Evolutionary conservation across 1,140 invertebrate species (phyloP), one percentile per base, ranked within the genome.

Genomic region (Homalodisca vitripennis): DNA sequence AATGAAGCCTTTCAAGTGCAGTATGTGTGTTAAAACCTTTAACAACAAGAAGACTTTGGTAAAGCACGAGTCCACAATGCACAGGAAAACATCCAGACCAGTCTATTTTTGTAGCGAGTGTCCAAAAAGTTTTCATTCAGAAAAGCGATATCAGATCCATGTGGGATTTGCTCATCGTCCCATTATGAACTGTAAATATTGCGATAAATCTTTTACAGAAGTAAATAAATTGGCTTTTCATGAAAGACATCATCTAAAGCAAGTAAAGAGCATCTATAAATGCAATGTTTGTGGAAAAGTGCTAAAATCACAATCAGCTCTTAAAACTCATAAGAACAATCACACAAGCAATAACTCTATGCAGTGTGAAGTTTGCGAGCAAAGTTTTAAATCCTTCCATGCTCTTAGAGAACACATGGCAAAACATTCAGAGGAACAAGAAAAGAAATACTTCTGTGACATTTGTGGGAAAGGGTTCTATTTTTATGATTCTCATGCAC

Each of bases 381-480:
- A 27, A 26, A 60, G 2, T 27, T 60, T 60, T 26, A 60, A 60
- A 27, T 60, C 55, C 3, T 60, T 22, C 24, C 27, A 60, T 26
- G 29, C 14, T 12, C 10, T 60, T 6, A 60, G 55, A 24, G 55
- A 60, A 24, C 55, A 60, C 26, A 22, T 26, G 6, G 55, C 55
- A 27, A 60, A 26, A 12, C 55, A 60, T 30, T 60, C 55, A 3
- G 55, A 27, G 3, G 3, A 2, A 26, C 55, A 60, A n/a, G 55
- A 60, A n/a, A 60, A 60, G 55, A 60, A 60, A 27, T 60, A 27
- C 26, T 60, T 60, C 24, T 60, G 55, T 30, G 55, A 60, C 14
- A 27, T 60, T 27, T 60, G 55, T 60, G 55, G 55, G n/a, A 60
- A 60, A 27, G 55, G 55, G n/a, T 60, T 60, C 26, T 60, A 60